A percentile compares a stretch with the other conserved stretches of the same genome.
phyloP scores from a whole-genome alignment of 1,140 invertebrate species.

The Sminthurides bifidus region DNA sequence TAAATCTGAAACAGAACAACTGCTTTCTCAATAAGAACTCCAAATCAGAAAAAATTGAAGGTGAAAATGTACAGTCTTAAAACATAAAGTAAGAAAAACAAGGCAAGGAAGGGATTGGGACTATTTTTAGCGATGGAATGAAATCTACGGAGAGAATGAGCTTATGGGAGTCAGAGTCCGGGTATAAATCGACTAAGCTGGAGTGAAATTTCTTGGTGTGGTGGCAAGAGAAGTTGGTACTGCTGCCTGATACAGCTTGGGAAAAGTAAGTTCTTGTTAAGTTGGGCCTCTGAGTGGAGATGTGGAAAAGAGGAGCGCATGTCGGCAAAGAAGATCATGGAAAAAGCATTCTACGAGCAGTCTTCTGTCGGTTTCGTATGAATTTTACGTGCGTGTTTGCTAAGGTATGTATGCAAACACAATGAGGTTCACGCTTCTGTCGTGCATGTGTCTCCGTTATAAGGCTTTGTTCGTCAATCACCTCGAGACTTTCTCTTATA shows the following conservation, averaged over 20 bases:
- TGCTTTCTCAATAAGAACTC: too few relatives aligned
- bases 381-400: too few relatives aligned
- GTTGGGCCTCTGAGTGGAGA: not conserved
- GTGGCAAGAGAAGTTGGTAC: constrained; percentile 7
- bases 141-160: constrained; percentile 21
- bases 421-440: too few relatives aligned
- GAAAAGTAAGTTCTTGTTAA: not conserved
- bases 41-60: too few relatives aligned
- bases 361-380: too few relatives aligned
- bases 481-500: too few relatives aligned
- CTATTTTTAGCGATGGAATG: constrained; percentile 30
- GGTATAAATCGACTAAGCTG: constrained; percentile 21
- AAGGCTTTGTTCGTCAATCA: too few relatives aligned
- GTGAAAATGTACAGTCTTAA: constrained; percentile 5
- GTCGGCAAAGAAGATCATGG: constrained; percentile 14
- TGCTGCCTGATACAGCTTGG: constrained; percentile 3
- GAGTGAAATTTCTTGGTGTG: constrained; percentile 24
- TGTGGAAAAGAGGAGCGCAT: constrained; percentile 13
- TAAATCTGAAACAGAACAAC: too few relatives aligned
- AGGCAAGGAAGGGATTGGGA: constrained; percentile 5
- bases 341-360: too few relatives aligned
- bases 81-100: constrained; percentile 4
- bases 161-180: constrained; percentile 11
- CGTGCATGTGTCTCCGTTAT: too few relatives aligned
- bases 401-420: too few relatives aligned